These are phyloP conservation scores for Oryzias javanicus DNA, from an alignment of 2,113 vertebrate genomes.

Conservation along the genomic window DNA sequence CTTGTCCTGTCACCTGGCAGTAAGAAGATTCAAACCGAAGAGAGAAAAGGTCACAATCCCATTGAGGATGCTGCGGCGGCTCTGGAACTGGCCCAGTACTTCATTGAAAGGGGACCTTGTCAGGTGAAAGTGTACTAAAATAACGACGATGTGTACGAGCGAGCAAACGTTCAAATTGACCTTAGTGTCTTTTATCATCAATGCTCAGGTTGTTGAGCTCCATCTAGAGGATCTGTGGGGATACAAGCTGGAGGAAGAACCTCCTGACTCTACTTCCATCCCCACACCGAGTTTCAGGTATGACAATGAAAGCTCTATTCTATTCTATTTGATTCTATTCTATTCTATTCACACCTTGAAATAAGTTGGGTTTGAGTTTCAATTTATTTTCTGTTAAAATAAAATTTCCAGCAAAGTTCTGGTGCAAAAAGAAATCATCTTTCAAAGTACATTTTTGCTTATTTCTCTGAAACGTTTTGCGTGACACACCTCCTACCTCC, in stretches of 20 bases:
- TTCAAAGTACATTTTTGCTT: too few relatives aligned
- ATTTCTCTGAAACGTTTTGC: too few relatives aligned
- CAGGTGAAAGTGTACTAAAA: slow-evolving; percentile 69
- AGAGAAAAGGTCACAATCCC: slow-evolving; percentile 81
- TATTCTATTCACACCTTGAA: too few relatives aligned
- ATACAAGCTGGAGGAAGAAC: slow-evolving; percentile 3
- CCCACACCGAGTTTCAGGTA: slow-evolving; percentile 43
- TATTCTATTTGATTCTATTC: too few relatives aligned
- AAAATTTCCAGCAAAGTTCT: too few relatives aligned
- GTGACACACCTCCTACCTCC: too few relatives aligned
- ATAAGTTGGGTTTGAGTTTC: too few relatives aligned
- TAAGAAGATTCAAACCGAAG: slow-evolving; percentile 81
- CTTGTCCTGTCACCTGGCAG: slow-evolving; percentile 58
- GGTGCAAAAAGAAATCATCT: too few relatives aligned
- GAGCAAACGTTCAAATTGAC: not conserved
- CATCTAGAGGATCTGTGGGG: slow-evolving; percentile 70
- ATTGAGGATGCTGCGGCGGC: slow-evolving; percentile 85
- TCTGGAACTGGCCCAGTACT: slow-evolving; percentile 86
- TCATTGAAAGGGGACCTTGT: slow-evolving; percentile 82
- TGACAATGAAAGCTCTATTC: too few relatives aligned
- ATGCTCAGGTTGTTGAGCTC: slow-evolving; percentile 64
- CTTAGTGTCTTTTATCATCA: not conserved
- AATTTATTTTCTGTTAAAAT: too few relatives aligned
- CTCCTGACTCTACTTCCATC: not conserved
- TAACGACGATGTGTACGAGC: not conserved